Base-by-base conservation (phyloP, 2,888 invertebrate species). In the Melanostoma scalare region DNA sequence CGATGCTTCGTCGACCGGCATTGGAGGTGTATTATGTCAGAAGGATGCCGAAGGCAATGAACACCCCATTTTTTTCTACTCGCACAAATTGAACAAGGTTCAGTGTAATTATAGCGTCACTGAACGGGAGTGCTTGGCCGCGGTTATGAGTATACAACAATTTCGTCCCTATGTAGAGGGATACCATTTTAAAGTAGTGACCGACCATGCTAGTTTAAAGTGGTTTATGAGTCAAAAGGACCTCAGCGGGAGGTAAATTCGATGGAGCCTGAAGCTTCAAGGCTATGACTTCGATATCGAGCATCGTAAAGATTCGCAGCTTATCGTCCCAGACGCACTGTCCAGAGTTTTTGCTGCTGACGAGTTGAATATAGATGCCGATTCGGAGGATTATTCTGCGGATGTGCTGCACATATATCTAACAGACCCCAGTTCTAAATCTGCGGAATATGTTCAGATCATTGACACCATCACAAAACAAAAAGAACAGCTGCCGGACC, bases 201-300 rank as follows among this genome's bases (percentile, higher is more conserved):
- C 20, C 20, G 20, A 20, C 20, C 20, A 20, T 20, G 20, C 20
- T 20, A 20, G 20, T 20, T 20, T 20, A 20, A 20, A 20, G 20
- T 20, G 20, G 20, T 20, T 20, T 0, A 20, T 20, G 20, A 20
- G 20, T 20, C 20, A 20, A 20, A 20, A 20, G 20, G 20, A 20
- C 20, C 20, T 20, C 20, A 20, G 48, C 65, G 4, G 68, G 48
- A 0, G 76, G 36, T 6, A 5, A 52, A 38, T 48, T 6, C 36
- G 3, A 6, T 36, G 33, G 55, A 20, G 10, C n/a, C 20, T 56
- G 44, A 53, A 69, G n/a, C 20, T 69, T 3, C 69, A 69, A 31
- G 46, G 42, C 1, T 55, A 36, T 33, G 8, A 46, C 4, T 72
- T 72, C 50, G 50, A 58, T 5, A 71, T 71, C n/a, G 31, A 71